Evolutionary conservation across 2,888 invertebrate species (phyloP).

Genomic region (Andrena marginata): DNA sequence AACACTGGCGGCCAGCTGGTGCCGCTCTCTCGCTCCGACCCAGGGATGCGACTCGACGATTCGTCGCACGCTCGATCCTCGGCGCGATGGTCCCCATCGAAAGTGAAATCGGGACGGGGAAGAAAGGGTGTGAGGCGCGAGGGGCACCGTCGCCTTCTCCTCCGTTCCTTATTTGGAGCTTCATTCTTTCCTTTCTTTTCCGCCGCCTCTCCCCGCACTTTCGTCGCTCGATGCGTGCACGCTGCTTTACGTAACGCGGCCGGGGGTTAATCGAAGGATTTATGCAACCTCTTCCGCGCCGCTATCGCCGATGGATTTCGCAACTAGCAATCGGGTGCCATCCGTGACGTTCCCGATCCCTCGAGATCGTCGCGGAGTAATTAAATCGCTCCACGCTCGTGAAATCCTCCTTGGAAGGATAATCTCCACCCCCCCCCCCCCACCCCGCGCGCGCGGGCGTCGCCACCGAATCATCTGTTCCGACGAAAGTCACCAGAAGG

Average conservation of each 20-base stretch:
- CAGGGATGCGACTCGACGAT: conserved; percentile 27
- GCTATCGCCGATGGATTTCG: conserved; percentile 10
- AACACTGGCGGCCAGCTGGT: conserved; percentile 61
- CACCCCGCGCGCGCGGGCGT: too few species aligned
- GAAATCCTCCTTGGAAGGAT: background rate
- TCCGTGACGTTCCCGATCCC: background rate
- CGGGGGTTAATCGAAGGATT: conserved; percentile 30
- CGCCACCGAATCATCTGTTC: conserved; percentile 6
- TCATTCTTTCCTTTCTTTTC: conserved; percentile 18
- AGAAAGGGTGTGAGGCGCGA: conserved; percentile 30
- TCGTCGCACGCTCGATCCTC: background rate
- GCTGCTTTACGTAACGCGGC: conserved; percentile 13
- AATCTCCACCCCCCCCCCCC: too few species aligned
- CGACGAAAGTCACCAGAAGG: conserved; percentile 36
- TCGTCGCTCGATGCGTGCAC: conserved; percentile 11
- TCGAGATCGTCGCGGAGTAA: background rate
- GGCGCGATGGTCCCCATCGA: conserved; percentile 42
- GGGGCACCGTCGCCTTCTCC: conserved; percentile 25
- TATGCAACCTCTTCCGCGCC: conserved; percentile 43
- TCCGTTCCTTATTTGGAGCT: conserved; percentile 60
- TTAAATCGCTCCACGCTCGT: background rate
- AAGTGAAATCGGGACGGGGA: conserved; percentile 70
- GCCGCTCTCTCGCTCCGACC: conserved; percentile 48
- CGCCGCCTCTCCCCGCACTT: too few species aligned
- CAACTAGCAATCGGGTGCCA: background rate